Conservation (phyloP, 2,797 vertebrate species). For the Centroberyx gerrardi region DNA sequence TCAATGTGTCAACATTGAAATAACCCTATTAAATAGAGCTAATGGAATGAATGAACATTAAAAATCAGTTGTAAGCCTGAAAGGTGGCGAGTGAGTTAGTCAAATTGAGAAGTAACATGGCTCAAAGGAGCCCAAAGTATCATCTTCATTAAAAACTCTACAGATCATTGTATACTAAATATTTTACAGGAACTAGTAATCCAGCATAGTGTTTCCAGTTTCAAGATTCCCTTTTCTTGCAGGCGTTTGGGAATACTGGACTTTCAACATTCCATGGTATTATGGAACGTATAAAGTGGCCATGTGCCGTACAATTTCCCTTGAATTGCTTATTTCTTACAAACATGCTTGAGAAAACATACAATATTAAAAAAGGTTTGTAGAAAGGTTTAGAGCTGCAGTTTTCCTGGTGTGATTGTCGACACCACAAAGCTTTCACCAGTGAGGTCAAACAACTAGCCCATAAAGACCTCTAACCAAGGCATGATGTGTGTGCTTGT, state of each 20-base stretch:
- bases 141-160: slow-evolving; percentile 40
- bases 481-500: slow-evolving; percentile 8
- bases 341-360: slow-evolving; percentile 33
- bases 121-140: background rate
- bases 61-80: background rate
- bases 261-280: slow-evolving; percentile 38
- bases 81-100: slow-evolving; percentile 2
- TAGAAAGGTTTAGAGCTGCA: slow-evolving; percentile 28
- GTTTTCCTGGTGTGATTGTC: slow-evolving; percentile 11
- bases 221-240: slow-evolving; percentile 37
- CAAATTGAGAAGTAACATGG: background rate
- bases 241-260: slow-evolving; percentile 43
- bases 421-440: slow-evolving; percentile 12
- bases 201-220: slow-evolving; percentile 51
- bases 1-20: background rate
- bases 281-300: slow-evolving; percentile 80
- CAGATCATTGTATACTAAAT: slow-evolving; percentile 39
- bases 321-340: slow-evolving; percentile 33
- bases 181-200: slow-evolving; percentile 47
- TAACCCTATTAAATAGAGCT: background rate
- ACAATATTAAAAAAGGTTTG: slow-evolving; percentile 21
- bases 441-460: background rate
- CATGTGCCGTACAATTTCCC: slow-evolving; percentile 62
- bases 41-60: background rate
- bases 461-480: slow-evolving; percentile 2